phyloP scores from a whole-genome alignment of 2,888 invertebrate species.

The Drosophila multiciliata region DNA sequence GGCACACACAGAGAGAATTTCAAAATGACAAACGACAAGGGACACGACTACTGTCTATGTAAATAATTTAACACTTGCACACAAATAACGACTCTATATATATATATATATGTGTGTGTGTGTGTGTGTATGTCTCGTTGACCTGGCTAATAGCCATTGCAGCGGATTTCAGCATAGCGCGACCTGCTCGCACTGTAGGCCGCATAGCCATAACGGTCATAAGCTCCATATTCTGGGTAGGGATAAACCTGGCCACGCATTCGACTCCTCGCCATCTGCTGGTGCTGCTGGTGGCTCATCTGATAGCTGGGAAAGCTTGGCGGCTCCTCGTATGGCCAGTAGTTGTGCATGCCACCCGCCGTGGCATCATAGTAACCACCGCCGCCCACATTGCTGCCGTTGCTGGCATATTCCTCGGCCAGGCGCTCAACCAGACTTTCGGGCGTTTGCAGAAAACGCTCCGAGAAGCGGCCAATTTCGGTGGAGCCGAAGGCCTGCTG shows the following conservation, averaged over 20 bases:
- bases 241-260: conserved; percentile 60
- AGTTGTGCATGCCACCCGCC: conserved; percentile 33
- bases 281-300: conserved; percentile 12
- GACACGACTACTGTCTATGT: conserved; percentile 44
- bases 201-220: conserved; percentile 68
- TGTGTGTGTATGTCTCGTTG: not conserved
- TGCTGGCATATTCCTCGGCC: conserved; percentile 53
- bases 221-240: conserved; percentile 66
- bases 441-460: conserved; percentile 86
- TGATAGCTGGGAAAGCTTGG: conserved; percentile 15
- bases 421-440: conserved; percentile 75
- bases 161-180: conserved; percentile 75
- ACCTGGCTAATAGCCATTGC: conserved; percentile 71
- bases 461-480: conserved; percentile 93
- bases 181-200: conserved; percentile 58
- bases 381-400: not conserved
- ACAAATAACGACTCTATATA: conserved; percentile 19
- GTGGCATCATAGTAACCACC: conserved; percentile 43
- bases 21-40: conserved; percentile 70
- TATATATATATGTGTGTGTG: conserved; percentile 1
- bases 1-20: conserved; percentile 81
- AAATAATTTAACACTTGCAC: conserved; percentile 6
- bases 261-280: conserved; percentile 37
- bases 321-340: conserved; percentile 64
- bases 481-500: conserved; percentile 95